Percentiles rank a stretch among this genome's conserved stretches.
Conservation (phyloP, 35 echinoderm and acorn worm genomes). For the Chiridota heheva region DNA sequence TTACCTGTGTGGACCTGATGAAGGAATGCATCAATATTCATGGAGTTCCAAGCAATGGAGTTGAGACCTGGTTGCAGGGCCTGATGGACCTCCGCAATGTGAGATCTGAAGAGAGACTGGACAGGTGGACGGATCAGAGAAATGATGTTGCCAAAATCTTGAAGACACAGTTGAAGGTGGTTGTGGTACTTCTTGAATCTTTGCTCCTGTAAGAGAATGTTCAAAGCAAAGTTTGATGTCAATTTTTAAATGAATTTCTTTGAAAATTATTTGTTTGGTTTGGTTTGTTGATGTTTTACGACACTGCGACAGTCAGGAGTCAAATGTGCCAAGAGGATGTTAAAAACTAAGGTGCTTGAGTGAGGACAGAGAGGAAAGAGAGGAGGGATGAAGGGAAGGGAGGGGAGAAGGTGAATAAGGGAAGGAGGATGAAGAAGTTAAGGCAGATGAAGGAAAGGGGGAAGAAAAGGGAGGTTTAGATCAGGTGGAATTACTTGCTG, state of each 20-base stretch:
- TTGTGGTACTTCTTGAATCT: slow-evolving; percentile 97
- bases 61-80: slow-evolving; percentile 84
- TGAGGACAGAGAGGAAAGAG: no score
- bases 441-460: no score
- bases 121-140: slow-evolving; percentile 65
- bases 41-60: slow-evolving; percentile 92
- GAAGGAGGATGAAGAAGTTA: no score
- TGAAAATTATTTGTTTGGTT: not conserved
- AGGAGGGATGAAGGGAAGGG: no score
- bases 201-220: slow-evolving; percentile 68
- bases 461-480: no score
- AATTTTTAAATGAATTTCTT: not conserved
- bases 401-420: no score
- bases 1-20: slow-evolving; percentile 93
- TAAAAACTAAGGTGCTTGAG: no score
- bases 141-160: slow-evolving; percentile 67
- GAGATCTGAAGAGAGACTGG: slow-evolving; percentile 68
- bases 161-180: slow-evolving; percentile 84
- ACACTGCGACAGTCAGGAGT: no score
- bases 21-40: slow-evolving; percentile 99
- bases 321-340: no score
- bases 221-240: not conserved
- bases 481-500: no score
- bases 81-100: slow-evolving; percentile 67
- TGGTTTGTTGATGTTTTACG: no score